A percentile compares a stretch with the other conserved stretches of the same genome.
Conservation (phyloP, 37 sponge, comb jelly and placozoan genomes). For the Spongia lamella region DNA sequence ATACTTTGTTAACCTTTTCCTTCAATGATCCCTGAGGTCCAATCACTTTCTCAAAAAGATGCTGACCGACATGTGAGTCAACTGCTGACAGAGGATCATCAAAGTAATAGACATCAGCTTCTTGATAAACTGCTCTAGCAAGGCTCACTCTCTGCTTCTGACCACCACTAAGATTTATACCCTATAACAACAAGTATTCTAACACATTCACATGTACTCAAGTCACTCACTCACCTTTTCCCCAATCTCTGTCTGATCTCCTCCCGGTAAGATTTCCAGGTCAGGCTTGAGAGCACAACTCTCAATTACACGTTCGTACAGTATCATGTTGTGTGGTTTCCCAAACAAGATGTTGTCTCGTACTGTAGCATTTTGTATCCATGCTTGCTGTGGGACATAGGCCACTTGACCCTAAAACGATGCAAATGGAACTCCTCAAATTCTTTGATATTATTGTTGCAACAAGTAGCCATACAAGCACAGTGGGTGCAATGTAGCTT, state of each 20-base stretch:
- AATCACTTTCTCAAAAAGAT: constrained; percentile 78
- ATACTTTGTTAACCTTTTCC: constrained; percentile 69
- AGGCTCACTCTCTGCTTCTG: constrained; percentile 98
- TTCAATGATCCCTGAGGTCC: constrained; percentile 80
- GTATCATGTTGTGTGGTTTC: constrained; percentile 25
- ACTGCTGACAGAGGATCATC: constrained; percentile 95
- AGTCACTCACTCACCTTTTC: constrained; percentile 79
- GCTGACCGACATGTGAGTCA: constrained; percentile 81
- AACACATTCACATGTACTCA: background rate
- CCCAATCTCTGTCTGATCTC: constrained; percentile 98
- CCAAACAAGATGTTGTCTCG: constrained; percentile 95
- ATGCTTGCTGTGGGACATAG: constrained; percentile 96
- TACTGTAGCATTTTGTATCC: constrained; percentile 96
- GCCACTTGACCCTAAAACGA: constrained; percentile 81
- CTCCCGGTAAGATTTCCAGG: constrained; percentile 93
- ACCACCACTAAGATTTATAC: constrained; percentile 99
- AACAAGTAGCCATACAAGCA: too few relatives aligned
- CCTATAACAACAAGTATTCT: constrained; percentile 38
- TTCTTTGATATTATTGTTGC: too few relatives aligned
- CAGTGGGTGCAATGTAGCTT: too few relatives aligned
- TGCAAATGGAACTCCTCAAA: too few relatives aligned
- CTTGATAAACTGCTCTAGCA: constrained; percentile 95
- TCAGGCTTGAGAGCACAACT: constrained; percentile 93
- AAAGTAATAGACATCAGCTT: constrained; percentile 88
- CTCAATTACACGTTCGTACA: constrained; percentile 60